Percentiles rank a stretch among this genome's conserved stretches.
Conservation (phyloP, 1,140 invertebrate species). For the Eriocheir sinensis region DNA sequence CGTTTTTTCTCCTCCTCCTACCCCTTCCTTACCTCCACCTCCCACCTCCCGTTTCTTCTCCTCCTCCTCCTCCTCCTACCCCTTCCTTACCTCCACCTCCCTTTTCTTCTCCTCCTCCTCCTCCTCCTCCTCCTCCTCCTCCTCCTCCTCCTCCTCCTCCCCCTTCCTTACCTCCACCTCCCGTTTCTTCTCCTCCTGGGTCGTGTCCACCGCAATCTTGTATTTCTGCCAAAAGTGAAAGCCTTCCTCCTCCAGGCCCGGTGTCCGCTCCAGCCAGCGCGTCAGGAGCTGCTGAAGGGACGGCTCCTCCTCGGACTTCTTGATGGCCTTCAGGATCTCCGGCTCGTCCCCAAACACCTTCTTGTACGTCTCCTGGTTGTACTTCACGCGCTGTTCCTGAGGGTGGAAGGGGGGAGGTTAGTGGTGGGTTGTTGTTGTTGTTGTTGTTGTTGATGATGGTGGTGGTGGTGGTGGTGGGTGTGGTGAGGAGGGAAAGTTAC, state of each 20-base stretch:
- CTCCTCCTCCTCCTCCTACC: too few relatives aligned
- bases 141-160: neutral
- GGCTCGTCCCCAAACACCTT: constrained; percentile 92
- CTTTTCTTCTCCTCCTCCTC: neutral
- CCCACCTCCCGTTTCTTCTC: too few relatives aligned
- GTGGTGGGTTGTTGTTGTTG: too few relatives aligned
- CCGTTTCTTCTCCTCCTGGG: constrained; percentile 87
- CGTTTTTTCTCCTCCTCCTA: neutral
- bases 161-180: constrained; percentile 83
- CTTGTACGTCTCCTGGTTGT: constrained; percentile 94
- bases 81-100: neutral
- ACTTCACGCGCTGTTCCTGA: constrained; percentile 92
- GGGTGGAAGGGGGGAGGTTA: too few relatives aligned
- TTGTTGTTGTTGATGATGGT: too few relatives aligned
- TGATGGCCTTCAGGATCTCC: constrained; percentile 87
- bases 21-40: neutral
- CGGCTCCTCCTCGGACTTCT: constrained; percentile 91
- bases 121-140: neutral
- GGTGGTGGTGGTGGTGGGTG: too few relatives aligned
- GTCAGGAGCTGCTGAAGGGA: constrained; percentile 90
- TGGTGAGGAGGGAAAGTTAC: too few relatives aligned
- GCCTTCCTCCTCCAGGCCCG: constrained; percentile 93
- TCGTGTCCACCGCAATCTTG: constrained; percentile 87
- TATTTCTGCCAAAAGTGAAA: constrained; percentile 98
- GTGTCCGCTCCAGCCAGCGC: constrained; percentile 91